Evolutionary conservation across 2,797 vertebrate species (phyloP).

Genomic region (Sebastes hubbsi): DNA sequence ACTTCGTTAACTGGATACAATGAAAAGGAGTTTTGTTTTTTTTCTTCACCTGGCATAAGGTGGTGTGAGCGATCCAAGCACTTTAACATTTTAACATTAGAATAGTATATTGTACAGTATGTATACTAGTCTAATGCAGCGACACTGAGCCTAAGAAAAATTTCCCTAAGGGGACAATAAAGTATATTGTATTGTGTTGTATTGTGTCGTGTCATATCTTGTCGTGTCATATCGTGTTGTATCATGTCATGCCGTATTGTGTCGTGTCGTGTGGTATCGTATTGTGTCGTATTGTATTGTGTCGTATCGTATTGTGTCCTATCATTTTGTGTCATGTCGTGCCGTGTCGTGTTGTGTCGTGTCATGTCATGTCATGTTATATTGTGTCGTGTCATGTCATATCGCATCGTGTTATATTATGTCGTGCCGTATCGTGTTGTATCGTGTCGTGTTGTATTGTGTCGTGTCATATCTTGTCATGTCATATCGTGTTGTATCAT

Average conservation of each 20-base stretch:
- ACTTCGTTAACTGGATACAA: background rate
- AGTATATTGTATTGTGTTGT: background rate
- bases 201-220: background rate
- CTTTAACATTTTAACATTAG: background rate
- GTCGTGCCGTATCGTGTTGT: too few species aligned
- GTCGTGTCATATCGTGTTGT: too few species aligned
- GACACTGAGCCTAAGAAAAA: background rate
- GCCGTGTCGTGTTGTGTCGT: too few species aligned
- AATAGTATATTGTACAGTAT: background rate
- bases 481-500: too few species aligned
- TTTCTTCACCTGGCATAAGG: background rate
- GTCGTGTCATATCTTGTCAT: fast-evolving
- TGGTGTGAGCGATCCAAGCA: background rate
- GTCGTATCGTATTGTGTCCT: too few species aligned
- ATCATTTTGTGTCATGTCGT: fast-evolving
- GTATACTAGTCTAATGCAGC: background rate
- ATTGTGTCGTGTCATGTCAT: too few species aligned
- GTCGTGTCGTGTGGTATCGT: too few species aligned
- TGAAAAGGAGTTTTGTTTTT: background rate
- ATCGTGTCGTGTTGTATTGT: fast-evolving
- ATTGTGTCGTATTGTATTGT: too few species aligned
- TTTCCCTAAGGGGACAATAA: background rate
- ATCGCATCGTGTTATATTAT: too few species aligned
- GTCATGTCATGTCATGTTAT: too few species aligned
- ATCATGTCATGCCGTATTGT: too few species aligned